Evolutionary conservation across 1,140 invertebrate species (phyloP).

Genomic region (Zaprionus gabonicus): DNA sequence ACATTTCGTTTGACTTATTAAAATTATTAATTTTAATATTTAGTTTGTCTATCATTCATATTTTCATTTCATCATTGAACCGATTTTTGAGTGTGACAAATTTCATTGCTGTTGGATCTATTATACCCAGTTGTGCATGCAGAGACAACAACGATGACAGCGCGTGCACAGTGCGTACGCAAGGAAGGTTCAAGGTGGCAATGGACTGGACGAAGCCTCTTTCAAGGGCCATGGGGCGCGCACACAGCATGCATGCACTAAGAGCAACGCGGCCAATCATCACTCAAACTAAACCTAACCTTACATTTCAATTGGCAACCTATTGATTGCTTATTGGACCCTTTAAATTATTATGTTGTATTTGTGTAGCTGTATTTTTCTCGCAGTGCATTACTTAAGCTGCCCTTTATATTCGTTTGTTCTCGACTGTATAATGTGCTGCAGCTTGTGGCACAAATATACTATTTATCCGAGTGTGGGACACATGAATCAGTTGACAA

Average conservation of each 20-base stretch:
- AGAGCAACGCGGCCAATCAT: background rate
- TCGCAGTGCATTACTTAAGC: background rate
- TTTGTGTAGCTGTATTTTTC: background rate
- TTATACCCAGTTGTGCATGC: background rate
- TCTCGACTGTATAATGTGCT: background rate
- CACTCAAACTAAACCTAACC: background rate
- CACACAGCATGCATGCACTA: constrained; percentile 14
- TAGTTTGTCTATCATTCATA: no score
- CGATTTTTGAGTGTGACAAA: no score
- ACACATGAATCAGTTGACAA: background rate
- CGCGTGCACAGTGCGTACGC: constrained; percentile 41
- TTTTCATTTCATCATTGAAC: no score
- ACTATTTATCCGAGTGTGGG: background rate
- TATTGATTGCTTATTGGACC: background rate
- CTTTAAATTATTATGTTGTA: background rate
- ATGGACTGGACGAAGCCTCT: constrained; percentile 31
- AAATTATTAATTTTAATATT: no score
- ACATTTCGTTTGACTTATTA: no score
- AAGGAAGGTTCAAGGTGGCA: constrained; percentile 47
- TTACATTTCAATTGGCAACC: background rate
- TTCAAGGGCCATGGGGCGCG: constrained; percentile 9
- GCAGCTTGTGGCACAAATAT: background rate
- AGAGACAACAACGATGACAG: constrained; percentile 30
- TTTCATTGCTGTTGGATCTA: background rate
- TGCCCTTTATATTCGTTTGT: constrained; percentile 7